Base-by-base conservation (phyloP, 2,888 invertebrate species). In the Platycheirus rosarum region DNA sequence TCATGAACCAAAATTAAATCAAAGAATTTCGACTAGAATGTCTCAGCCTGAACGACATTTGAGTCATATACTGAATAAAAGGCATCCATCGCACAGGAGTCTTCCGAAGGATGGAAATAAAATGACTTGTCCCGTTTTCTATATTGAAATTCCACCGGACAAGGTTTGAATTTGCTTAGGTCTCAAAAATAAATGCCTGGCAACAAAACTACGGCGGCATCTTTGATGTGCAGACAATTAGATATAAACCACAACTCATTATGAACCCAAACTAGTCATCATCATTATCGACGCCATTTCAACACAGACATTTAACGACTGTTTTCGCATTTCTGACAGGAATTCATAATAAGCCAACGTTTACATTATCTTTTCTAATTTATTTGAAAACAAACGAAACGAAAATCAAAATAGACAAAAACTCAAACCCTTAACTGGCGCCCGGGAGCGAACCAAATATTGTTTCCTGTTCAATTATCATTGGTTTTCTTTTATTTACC, bases 1-100 rank as follows among this genome's bases (percentile, higher is more conserved):
- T 29, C 46, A 62, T 46, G 32, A 11, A 16, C 11, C 60, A 29
- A 18, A 16, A 26, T 42, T 26, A 29, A 60, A 44, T 60, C 29
- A 9, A 37, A 26, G 62, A 46, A 32, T 46, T 63, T 63, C 23
- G 32, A 44, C 26, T 42, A 32, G 32, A 60, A 40, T 40, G n/a
- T n/a, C 37, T 40, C 2, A 40, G 13, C 13, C 13, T 13, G 13
- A 40, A 40, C 13, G n/a, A 40, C 37, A n/a, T 13, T 40, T 40
- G 13, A n/a, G 37, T 5, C 37, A 40, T 13, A 40, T 13, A 40
- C n/a, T 40, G 13, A 40, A 13, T 13, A 40, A 40, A 13, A 40
- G 37, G 37, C 13, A 13, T n/a, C 13, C 13, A 13, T 40, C 37
- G 8, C 29, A 3, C 29, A 7, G 8, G 7, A 5, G 29, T 8